A percentile compares a stretch with the other conserved stretches of the same genome.
These are phyloP conservation scores for Andinoacara biseriatus DNA, from an alignment of 2,113 vertebrate species.

Conservation along the genomic window DNA sequence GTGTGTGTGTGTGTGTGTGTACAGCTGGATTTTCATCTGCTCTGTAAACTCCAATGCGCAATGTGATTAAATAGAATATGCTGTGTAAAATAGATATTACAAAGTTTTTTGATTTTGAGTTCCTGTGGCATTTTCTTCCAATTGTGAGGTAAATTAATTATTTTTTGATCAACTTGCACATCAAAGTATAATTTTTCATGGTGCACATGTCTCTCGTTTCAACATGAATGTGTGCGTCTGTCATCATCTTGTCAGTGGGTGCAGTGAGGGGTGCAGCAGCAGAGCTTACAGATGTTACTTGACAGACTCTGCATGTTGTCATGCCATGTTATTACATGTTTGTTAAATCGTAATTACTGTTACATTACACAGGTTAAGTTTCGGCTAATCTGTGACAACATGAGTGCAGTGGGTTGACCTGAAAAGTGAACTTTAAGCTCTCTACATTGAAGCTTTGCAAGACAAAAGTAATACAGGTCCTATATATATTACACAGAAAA, in stretches of 20 bases:
- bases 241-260: not conserved
- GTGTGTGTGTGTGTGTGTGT: not conserved
- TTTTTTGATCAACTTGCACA: accelerated
- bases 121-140: not conserved
- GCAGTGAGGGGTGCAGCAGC: accelerated
- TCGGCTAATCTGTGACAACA: not conserved
- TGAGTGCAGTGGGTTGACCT: not conserved
- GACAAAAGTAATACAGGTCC: not conserved
- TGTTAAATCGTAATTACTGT: not conserved
- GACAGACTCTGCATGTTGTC: not conserved
- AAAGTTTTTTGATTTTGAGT: not conserved
- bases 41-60: not conserved
- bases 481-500: not conserved
- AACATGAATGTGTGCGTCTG: not conserved
- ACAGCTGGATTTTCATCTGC: slow-evolving; percentile 2
- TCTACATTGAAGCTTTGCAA: not conserved
- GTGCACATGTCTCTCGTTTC: not conserved
- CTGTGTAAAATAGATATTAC: not conserved
- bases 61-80: not conserved
- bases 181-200: not conserved
- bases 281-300: not conserved
- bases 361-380: not conserved
- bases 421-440: not conserved
- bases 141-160: accelerated
- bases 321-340: not conserved